Evolutionary conservation across 2,113 vertebrate genomes (phyloP).

Genomic region (Opisthocomus hoazin): DNA sequence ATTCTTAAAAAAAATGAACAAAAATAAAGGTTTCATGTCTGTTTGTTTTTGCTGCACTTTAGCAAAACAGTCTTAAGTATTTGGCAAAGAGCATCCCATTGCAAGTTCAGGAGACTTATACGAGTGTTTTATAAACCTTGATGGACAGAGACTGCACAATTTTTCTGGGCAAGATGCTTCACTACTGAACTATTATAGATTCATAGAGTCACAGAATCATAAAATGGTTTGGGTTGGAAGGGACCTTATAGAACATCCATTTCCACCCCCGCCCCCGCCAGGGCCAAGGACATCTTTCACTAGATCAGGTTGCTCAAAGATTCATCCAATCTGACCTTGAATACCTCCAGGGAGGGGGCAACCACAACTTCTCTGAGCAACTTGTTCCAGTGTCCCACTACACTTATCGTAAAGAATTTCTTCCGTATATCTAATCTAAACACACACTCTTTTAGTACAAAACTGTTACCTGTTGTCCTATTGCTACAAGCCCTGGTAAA

Average conservation of each 20-base stretch:
- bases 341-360: not conserved
- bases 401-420: not conserved
- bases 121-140: not conserved
- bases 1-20: not conserved
- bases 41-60: not conserved
- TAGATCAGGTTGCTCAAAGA: not conserved
- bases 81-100: not conserved
- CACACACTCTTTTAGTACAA: not conserved
- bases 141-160: not conserved
- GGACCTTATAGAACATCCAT: not conserved
- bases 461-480: not conserved
- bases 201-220: not conserved
- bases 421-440: not conserved
- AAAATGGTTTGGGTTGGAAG: not conserved
- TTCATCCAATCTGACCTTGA: not conserved
- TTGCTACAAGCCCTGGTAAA: not conserved
- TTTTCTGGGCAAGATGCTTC: not conserved
- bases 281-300: not conserved
- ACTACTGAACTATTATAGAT: not conserved
- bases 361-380: not conserved
- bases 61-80: not conserved
- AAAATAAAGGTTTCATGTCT: not conserved
- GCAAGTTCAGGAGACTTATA: not conserved
- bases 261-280: accelerated
- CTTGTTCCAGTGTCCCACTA: not conserved